phyloP scores from a whole-genome alignment of 2,888 invertebrate species.

The Himalopsyche kuldschensis region DNA sequence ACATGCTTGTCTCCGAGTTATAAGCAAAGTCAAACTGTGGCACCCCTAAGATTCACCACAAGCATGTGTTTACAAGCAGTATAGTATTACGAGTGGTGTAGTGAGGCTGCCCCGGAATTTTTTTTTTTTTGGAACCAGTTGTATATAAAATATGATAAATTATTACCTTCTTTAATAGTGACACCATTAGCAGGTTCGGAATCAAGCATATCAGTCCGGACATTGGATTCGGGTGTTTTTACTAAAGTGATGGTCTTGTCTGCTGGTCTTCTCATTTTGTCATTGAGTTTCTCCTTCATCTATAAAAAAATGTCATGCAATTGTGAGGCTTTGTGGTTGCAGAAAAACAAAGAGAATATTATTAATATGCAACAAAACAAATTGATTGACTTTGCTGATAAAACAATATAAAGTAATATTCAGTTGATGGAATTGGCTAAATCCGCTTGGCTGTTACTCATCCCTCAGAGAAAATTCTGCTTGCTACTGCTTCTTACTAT shows the following conservation, averaged over 20 bases:
- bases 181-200: neutral
- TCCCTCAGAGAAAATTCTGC: too few relatives aligned
- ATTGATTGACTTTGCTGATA: too few relatives aligned
- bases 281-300: conserved; percentile 24
- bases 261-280: conserved; percentile 21
- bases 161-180: conserved; percentile 2
- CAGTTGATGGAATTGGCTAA: neutral
- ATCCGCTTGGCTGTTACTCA: too few relatives aligned
- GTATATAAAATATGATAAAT: neutral
- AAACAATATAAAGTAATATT: neutral
- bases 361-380: too few relatives aligned
- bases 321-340: neutral
- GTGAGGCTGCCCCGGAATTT: too few relatives aligned
- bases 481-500: too few relatives aligned
- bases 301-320: neutral
- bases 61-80: too few relatives aligned
- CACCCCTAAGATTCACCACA: too few relatives aligned
- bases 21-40: too few relatives aligned
- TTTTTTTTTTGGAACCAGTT: too few relatives aligned
- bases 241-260: neutral
- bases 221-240: neutral
- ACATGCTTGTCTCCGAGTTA: too few relatives aligned
- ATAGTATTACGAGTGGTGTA: too few relatives aligned
- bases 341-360: neutral
- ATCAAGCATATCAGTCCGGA: neutral